Evolutionary conservation across 2,888 invertebrate genomes (phyloP).

Genomic region (Cephus rjabovi): DNA sequence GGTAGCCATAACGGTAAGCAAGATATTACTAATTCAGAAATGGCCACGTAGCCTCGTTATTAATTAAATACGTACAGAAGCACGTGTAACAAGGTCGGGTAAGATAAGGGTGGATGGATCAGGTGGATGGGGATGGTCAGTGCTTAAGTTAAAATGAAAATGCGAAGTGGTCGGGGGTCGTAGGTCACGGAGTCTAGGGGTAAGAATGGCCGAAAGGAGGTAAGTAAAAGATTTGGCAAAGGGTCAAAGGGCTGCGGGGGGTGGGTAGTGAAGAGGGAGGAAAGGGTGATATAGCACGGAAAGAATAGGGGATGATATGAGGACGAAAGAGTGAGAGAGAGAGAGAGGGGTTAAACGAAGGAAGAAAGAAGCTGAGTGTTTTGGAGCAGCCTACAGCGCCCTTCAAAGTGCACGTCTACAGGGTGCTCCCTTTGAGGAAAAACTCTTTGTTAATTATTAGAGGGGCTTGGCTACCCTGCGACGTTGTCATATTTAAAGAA

Average conservation of each 20-base stretch:
- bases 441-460: constrained; percentile 53
- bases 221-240: constrained; percentile 1
- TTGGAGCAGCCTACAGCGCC: constrained; percentile 10
- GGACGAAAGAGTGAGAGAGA: constrained; percentile 9
- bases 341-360: constrained; percentile 7
- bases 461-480: constrained; percentile 27
- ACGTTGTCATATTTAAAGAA: constrained; percentile 42
- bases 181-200: background rate
- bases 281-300: constrained; percentile 22
- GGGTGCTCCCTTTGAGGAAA: constrained; percentile 16
- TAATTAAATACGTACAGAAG: constrained; percentile 16
- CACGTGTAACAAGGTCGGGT: background rate
- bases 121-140: background rate
- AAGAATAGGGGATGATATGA: constrained; percentile 11
- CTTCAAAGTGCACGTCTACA: background rate
- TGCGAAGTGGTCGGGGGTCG: background rate
- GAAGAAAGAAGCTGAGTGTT: constrained; percentile 27
- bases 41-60: constrained; percentile 14
- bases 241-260: constrained; percentile 18
- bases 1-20: constrained; percentile 14
- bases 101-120: background rate
- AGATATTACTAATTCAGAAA: constrained; percentile 22
- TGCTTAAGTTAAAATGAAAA: constrained; percentile 14
- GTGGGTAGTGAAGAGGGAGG: constrained; percentile 21
- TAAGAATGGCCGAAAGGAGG: constrained; percentile 9